A percentile compares a stretch with the other conserved stretches of the same genome.
Evolutionary conservation across 2,113 vertebrate species (phyloP).

Genomic region (Menidia beryllina): DNA sequence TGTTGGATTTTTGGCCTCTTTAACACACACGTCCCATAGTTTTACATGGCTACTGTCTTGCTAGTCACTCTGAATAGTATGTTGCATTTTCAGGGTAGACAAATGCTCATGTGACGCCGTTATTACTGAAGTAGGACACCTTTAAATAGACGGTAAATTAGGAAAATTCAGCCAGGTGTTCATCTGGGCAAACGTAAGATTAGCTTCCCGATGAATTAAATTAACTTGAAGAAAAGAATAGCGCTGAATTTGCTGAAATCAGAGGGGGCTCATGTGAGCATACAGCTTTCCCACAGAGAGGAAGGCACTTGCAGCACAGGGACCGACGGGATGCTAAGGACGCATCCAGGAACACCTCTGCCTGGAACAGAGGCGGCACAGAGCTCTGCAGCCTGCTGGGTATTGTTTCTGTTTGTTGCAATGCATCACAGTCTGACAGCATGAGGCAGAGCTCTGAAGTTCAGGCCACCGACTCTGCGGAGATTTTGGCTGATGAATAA

Average conservation of each 20-base stretch:
- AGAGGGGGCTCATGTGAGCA: slow-evolving; percentile 62
- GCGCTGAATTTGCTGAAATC: slow-evolving; percentile 62
- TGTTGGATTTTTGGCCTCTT: slow-evolving; percentile 77
- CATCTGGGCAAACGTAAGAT: slow-evolving; percentile 24
- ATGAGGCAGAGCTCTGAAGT: not conserved
- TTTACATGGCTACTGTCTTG: slow-evolving; percentile 2
- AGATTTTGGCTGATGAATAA: slow-evolving; percentile 39
- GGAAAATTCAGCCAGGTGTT: slow-evolving; percentile 13
- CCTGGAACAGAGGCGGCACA: no score
- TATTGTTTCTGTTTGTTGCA: slow-evolving; percentile 32
- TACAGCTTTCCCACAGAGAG: slow-evolving; percentile 66
- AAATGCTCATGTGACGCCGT: no score
- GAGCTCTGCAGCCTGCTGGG: slow-evolving; percentile 10
- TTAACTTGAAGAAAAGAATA: slow-evolving; percentile 74
- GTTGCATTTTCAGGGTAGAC: not conserved
- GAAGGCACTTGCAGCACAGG: not conserved
- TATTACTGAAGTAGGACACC: slow-evolving; percentile 3
- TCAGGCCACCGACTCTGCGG: slow-evolving; percentile 20
- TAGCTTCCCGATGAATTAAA: slow-evolving; percentile 45
- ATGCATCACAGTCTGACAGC: slow-evolving; percentile 27
- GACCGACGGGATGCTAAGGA: not conserved
- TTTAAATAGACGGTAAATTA: slow-evolving; percentile 7
- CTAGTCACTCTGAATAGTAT: no score
- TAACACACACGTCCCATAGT: slow-evolving; percentile 66
- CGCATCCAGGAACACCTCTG: no score